phyloP scores from a whole-genome alignment of 1,140 invertebrate species.

The Ruditapes philippinarum region DNA sequence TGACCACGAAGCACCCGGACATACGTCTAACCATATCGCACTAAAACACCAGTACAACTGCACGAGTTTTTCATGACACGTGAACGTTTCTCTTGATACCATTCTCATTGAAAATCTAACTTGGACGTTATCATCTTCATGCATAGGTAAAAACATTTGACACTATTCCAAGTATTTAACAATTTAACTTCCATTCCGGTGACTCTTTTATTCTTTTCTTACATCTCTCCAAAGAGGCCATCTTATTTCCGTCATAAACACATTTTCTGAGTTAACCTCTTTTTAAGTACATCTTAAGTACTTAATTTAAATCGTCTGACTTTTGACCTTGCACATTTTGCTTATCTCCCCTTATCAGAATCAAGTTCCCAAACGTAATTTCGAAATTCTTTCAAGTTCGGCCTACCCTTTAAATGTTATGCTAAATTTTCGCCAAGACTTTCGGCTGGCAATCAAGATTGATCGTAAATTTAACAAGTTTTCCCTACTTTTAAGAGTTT shows the following conservation, averaged over 20 bases:
- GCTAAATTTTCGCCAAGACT: neutral
- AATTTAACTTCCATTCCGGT: neutral
- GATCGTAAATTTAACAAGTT: neutral
- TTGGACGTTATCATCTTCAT: neutral
- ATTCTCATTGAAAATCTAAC: too few relatives aligned
- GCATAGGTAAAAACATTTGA: neutral
- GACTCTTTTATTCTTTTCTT: neutral
- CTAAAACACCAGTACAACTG: too few relatives aligned
- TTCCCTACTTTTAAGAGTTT: neutral
- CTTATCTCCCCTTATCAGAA: neutral
- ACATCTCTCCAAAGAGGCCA: neutral
- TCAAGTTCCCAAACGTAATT: neutral
- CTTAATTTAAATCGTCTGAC: neutral
- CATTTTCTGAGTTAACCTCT: conserved; percentile 5
- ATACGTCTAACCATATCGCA: too few relatives aligned
- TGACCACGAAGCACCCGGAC: too few relatives aligned
- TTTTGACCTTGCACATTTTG: neutral
- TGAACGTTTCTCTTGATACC: too few relatives aligned
- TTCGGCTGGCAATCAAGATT: neutral
- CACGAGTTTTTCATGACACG: too few relatives aligned
- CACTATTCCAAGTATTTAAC: neutral
- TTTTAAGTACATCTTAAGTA: conserved; percentile 12
- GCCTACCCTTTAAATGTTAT: neutral
- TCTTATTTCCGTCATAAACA: conserved; percentile 6
- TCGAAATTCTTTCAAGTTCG: neutral